These are phyloP conservation scores for Empidonax alnorum DNA, from an alignment of 2,113 vertebrate genomes.

Conservation along the genomic window DNA sequence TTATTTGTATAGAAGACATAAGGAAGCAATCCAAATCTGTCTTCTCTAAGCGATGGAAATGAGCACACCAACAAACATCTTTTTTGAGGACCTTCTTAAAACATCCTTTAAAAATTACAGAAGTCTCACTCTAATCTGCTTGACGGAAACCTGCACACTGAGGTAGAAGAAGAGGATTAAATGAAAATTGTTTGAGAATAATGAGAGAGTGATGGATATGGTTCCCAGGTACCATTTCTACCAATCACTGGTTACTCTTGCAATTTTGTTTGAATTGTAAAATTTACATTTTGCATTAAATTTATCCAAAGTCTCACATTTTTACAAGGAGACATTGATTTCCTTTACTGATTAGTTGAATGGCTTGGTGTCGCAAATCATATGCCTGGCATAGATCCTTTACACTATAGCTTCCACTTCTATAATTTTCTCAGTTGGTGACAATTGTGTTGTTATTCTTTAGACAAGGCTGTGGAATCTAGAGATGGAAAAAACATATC, in stretches of 20 bases:
- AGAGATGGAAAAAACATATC: neutral
- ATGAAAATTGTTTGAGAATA: neutral
- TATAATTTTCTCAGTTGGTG: neutral
- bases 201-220: neutral
- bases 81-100: neutral
- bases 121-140: neutral
- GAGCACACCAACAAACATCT: neutral
- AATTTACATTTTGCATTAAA: neutral
- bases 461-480: neutral
- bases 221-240: neutral
- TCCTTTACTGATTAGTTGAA: neutral
- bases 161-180: neutral
- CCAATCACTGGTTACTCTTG: neutral
- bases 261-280: neutral
- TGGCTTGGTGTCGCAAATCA: neutral
- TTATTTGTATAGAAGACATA: neutral
- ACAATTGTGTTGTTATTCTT: neutral
- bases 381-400: neutral
- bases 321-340: neutral
- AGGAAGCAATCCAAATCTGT: neutral
- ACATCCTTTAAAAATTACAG: neutral
- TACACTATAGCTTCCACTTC: neutral
- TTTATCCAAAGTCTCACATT: neutral
- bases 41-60: neutral
- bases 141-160: neutral